A percentile compares a stretch with the other conserved stretches of the same genome.
These are phyloP conservation scores for Tichodroma muraria DNA, from an alignment of 2,113 vertebrate genomes.

Conservation along the genomic window DNA sequence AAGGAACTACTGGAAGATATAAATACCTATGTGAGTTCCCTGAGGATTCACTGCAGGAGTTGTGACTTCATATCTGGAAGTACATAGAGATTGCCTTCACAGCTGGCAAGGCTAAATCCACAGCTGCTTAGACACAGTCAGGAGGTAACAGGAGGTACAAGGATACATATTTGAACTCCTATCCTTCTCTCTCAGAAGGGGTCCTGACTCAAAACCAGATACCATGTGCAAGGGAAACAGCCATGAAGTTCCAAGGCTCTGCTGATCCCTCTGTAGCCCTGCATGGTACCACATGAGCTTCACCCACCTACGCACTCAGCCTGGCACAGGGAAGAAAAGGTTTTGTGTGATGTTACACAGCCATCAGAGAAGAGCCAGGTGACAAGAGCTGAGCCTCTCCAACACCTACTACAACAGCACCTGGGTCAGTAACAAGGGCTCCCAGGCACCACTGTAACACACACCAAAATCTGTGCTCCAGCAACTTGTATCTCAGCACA, in stretches of 20 bases:
- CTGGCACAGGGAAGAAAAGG: background rate
- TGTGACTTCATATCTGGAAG: background rate
- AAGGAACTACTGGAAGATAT: background rate
- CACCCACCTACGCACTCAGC: accelerated
- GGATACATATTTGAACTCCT: background rate
- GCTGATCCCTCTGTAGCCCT: background rate
- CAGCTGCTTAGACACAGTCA: background rate
- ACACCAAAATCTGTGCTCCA: background rate
- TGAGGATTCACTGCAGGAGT: background rate
- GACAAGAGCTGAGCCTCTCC: background rate
- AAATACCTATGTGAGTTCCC: background rate
- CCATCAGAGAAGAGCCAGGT: background rate
- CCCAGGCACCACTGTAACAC: background rate
- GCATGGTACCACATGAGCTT: background rate
- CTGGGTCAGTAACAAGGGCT: background rate
- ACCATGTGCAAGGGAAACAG: background rate
- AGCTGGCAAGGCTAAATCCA: background rate
- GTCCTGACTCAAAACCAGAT: background rate
- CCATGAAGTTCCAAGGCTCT: background rate
- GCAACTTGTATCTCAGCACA: background rate
- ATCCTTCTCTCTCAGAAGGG: background rate
- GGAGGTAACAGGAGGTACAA: background rate
- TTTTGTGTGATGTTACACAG: background rate
- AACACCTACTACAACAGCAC: background rate
- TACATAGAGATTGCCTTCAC: background rate